A percentile compares a stretch with the other conserved stretches of the same genome.
Evolutionary conservation across 2,113 vertebrate genomes (phyloP).

Genomic region (Stigmatopora nigra): DNA sequence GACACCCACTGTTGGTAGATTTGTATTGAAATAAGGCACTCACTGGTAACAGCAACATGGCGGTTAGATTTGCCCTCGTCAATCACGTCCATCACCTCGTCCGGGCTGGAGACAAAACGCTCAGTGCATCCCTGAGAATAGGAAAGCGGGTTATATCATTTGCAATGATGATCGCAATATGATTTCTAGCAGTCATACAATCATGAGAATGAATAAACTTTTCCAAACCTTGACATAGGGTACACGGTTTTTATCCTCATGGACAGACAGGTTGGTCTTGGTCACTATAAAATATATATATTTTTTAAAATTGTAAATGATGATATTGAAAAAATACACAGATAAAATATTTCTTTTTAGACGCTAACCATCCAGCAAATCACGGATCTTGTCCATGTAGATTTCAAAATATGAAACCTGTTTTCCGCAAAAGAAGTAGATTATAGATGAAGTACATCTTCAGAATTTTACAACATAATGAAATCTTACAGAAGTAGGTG

Average conservation of each 20-base stretch:
- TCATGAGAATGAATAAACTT: background rate
- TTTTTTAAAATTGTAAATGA: background rate
- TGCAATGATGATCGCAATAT: background rate
- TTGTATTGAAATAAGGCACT: constrained; percentile 39
- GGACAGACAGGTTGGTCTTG: constrained; percentile 86
- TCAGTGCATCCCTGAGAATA: constrained; percentile 80
- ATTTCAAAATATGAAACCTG: constrained; percentile 93
- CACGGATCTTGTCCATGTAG: constrained; percentile 91
- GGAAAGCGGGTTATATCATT: background rate
- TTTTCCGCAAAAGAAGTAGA: constrained; percentile 2
- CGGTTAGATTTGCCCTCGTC: constrained; percentile 85
- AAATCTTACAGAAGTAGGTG: background rate
- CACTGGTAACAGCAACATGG: constrained; percentile 87
- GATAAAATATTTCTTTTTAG: background rate
- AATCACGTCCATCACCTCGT: constrained; percentile 86
- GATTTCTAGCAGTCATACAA: background rate
- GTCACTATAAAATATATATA: constrained; percentile 67
- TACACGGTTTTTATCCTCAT: constrained; percentile 86
- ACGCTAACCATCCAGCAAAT: constrained; percentile 84
- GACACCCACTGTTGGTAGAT: too few relatives aligned
- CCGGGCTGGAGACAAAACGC: constrained; percentile 85
- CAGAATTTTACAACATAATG: too few relatives aligned
- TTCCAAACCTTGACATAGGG: constrained; percentile 81
- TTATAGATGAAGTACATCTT: background rate
- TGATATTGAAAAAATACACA: background rate